These are phyloP conservation scores for Halcyon smyrnensis DNA, from an alignment of 2,797 vertebrate genomes.

Conservation along the genomic window DNA sequence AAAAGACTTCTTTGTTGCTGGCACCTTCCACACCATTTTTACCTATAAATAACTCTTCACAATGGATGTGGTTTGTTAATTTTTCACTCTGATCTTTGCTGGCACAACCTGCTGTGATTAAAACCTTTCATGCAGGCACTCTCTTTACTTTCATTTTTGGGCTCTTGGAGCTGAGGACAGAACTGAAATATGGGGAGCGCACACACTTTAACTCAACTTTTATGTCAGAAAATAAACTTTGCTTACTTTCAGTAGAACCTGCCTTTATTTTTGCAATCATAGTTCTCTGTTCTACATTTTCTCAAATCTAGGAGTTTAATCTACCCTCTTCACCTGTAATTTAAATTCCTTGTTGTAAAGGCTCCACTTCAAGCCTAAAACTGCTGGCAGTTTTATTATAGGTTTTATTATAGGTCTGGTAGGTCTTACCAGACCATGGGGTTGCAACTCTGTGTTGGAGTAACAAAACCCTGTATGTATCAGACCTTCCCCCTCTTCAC, in stretches of 20 bases:
- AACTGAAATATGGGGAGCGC: not conserved
- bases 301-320: not conserved
- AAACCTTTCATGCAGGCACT: not conserved
- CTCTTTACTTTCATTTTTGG: not conserved
- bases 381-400: slow-evolving; percentile 6
- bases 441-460: not conserved
- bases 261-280: not conserved
- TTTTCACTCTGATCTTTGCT: not conserved
- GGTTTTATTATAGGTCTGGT: slow-evolving; percentile 25
- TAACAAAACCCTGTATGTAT: not conserved
- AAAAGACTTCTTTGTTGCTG: not conserved
- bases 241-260: not conserved
- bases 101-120: not conserved
- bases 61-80: not conserved
- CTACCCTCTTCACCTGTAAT: not conserved
- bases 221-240: not conserved
- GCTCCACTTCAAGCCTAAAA: not conserved
- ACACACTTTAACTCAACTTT: not conserved
- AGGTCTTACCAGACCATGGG: not conserved
- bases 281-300: not conserved
- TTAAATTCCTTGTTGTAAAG: slow-evolving; percentile 16
- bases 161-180: not conserved
- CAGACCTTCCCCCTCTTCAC: not conserved
- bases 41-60: not conserved
- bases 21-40: not conserved